These are phyloP conservation scores for Henricia sp. DNA, from an alignment of 53 echinoderm and acorn worm genomes.

Conservation along the genomic window DNA sequence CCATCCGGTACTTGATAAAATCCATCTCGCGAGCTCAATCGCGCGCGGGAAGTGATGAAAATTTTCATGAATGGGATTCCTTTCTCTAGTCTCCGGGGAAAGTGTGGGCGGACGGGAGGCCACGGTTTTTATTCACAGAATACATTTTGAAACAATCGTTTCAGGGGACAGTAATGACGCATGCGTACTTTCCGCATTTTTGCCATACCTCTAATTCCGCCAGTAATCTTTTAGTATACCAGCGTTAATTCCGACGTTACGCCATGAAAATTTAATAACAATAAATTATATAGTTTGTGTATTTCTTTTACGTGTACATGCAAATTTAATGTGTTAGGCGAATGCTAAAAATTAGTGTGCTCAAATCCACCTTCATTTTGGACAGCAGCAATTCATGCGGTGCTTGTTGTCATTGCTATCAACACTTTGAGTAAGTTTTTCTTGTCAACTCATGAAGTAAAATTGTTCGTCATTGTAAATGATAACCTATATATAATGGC, in stretches of 20 bases:
- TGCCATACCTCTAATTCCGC: neutral
- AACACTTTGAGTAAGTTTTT: too few species aligned
- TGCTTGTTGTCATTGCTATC: too few species aligned
- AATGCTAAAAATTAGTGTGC: too few species aligned
- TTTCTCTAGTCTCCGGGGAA: neutral
- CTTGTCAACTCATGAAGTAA: too few species aligned
- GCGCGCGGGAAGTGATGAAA: slow-evolving; percentile 11
- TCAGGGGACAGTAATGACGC: neutral
- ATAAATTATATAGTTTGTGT: too few species aligned
- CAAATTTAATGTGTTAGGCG: too few species aligned
- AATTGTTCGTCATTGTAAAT: too few species aligned
- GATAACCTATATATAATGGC: too few species aligned
- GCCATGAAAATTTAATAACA: too few species aligned
- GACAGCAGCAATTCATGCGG: too few species aligned
- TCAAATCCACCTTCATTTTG: too few species aligned
- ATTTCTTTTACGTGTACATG: too few species aligned
- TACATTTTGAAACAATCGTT: slow-evolving; percentile 4
- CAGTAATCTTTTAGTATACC: neutral
- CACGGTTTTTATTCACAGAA: neutral
- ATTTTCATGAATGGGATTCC: slow-evolving; percentile 46
- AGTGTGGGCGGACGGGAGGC: slow-evolving; percentile 19
- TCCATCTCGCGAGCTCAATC: slow-evolving; percentile 1
- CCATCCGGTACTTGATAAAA: slow-evolving; percentile 14
- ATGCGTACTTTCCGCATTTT: slow-evolving; percentile 1
- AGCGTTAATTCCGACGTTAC: neutral